phyloP scores from a whole-genome alignment of 2,113 vertebrate genomes.

The Gymnocephalus cernua region DNA sequence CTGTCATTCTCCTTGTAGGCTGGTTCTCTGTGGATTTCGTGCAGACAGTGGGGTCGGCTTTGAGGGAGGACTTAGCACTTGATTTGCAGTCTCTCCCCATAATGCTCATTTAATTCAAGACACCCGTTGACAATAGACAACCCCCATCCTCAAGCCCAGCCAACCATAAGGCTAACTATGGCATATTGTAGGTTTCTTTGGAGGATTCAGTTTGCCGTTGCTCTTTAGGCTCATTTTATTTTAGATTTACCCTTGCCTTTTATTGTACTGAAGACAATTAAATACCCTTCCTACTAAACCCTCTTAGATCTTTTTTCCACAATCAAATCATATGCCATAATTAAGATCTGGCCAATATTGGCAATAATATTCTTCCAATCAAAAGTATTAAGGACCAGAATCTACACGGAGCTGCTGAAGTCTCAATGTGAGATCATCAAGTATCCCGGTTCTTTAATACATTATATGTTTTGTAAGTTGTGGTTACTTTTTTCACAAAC shows the following conservation, averaged over 20 bases:
- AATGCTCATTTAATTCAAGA: constrained; percentile 69
- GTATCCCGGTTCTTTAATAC: neutral
- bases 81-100: constrained; percentile 76
- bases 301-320: neutral
- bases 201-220: constrained; percentile 61
- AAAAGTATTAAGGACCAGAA: neutral
- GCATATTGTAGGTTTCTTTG: constrained; percentile 75
- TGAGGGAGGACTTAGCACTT: constrained; percentile 70
- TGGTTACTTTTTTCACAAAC: neutral
- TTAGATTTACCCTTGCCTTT: constrained; percentile 28
- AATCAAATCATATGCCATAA: neutral
- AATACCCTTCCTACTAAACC: neutral
- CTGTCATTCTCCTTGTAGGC: constrained; percentile 60
- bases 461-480: neutral
- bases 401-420: neutral
- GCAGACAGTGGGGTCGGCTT: constrained; percentile 60
- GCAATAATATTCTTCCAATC: neutral
- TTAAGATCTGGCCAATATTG: neutral
- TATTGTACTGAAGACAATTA: constrained; percentile 13
- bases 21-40: constrained; percentile 67
- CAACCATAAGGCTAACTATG: constrained; percentile 63
- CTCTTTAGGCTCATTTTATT: constrained; percentile 52
- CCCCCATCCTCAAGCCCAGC: constrained; percentile 45
- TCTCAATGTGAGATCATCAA: neutral
- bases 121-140: constrained; percentile 53